These are phyloP conservation scores for Elgaria multicarinata DNA, from an alignment of 2,113 vertebrate species.

Conservation along the genomic window DNA sequence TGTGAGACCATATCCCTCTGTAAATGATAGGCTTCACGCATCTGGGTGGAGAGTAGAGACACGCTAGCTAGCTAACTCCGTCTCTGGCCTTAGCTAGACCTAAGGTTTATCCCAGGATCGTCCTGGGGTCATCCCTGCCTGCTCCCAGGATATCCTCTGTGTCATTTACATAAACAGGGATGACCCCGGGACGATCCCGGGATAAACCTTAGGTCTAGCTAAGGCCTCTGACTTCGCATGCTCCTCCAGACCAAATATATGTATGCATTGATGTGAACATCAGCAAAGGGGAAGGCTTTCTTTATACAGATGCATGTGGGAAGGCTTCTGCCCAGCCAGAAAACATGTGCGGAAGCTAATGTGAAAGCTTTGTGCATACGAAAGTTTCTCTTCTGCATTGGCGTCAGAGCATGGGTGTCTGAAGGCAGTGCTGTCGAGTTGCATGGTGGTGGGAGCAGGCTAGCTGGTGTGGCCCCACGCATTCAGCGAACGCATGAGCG, in stretches of 20 bases:
- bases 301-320: background rate
- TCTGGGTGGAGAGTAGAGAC: too few relatives aligned
- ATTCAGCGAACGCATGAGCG: background rate
- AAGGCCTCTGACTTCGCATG: background rate
- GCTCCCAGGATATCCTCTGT: too few relatives aligned
- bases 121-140: too few relatives aligned
- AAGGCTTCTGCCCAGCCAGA: background rate
- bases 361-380: background rate
- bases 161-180: too few relatives aligned
- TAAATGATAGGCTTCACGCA: background rate
- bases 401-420: background rate
- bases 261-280: background rate
- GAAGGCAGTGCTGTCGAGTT: background rate
- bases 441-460: background rate
- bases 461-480: background rate
- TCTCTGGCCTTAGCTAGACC: too few relatives aligned
- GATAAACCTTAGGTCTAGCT: too few relatives aligned
- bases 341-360: background rate
- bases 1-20: background rate
- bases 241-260: background rate
- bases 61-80: background rate
- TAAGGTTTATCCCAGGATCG: too few relatives aligned
- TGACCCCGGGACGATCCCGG: too few relatives aligned
- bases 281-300: background rate
- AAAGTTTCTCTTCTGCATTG: background rate